Conservation (phyloP, 2,888 invertebrate genomes). For the Oxyscelio sp. region DNA sequence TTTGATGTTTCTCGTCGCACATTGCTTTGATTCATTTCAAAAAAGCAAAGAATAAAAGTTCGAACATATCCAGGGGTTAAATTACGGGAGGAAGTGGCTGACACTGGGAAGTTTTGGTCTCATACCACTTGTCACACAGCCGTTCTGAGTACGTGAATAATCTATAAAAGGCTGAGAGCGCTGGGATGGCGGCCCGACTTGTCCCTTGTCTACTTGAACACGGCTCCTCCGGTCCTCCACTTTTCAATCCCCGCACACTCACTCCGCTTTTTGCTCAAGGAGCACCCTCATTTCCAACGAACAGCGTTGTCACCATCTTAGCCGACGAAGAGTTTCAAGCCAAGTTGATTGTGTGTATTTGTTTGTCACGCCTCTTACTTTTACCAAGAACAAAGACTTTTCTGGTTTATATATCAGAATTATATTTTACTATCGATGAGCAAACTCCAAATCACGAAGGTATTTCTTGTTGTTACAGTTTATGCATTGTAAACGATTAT, state of each 20-base stretch:
- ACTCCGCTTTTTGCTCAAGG: constrained; percentile 63
- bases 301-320: constrained; percentile 74
- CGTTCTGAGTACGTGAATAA: constrained; percentile 87
- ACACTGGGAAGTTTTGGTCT: constrained; percentile 66
- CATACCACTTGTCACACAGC: constrained; percentile 85
- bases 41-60: constrained; percentile 36
- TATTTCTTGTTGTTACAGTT: background rate
- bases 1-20: no score
- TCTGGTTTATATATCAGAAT: constrained; percentile 71
- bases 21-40: constrained; percentile 35
- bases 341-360: constrained; percentile 85
- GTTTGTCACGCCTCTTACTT: constrained; percentile 83
- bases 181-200: constrained; percentile 85
- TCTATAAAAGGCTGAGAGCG: constrained; percentile 87
- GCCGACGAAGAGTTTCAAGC: constrained; percentile 83
- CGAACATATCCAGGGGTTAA: constrained; percentile 47
- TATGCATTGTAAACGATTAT: no score
- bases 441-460: background rate
- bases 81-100: constrained; percentile 58
- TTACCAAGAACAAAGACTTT: constrained; percentile 74
- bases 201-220: constrained; percentile 88
- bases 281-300: constrained; percentile 73
- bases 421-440: constrained; percentile 27
- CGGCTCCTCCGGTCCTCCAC: constrained; percentile 86
- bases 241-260: constrained; percentile 82